Evolutionary conservation across 2,888 invertebrate species (phyloP).

Genomic region (Folsomia manolachei): DNA sequence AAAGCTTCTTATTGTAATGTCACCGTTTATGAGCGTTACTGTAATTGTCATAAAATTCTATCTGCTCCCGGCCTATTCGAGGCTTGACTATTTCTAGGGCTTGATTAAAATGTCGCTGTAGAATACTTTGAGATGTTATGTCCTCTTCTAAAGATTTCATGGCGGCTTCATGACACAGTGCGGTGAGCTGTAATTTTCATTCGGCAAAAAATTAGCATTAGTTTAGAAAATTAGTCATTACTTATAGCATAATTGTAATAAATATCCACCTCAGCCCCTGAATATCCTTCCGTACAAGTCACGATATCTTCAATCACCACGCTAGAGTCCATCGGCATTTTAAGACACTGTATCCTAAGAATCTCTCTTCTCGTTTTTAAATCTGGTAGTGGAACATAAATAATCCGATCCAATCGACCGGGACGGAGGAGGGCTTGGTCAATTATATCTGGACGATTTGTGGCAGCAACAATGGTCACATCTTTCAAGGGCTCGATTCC

Average conservation of each 20-base stretch:
- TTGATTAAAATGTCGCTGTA: conserved; percentile 67
- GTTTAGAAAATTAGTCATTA: not conserved
- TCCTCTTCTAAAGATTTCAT: conserved; percentile 76
- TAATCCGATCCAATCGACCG: conserved; percentile 82
- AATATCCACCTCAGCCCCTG: conserved; percentile 79
- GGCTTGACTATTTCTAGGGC: conserved; percentile 72
- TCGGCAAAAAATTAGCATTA: conserved; percentile 18
- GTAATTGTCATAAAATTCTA: conserved; percentile 72
- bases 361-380: conserved; percentile 74
- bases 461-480: conserved; percentile 91
- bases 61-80: conserved; percentile 68
- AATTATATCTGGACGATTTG: conserved; percentile 93
- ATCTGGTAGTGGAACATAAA: conserved; percentile 91
- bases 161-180: conserved; percentile 89
- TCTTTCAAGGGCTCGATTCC: conserved; percentile 82
- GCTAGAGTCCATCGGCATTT: conserved; percentile 67
- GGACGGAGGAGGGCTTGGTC: conserved; percentile 87
- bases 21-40: conserved; percentile 20
- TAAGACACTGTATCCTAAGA: conserved; percentile 70
- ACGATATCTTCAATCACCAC: conserved; percentile 66
- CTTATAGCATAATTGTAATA: too few relatives aligned
- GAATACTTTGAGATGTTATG: conserved; percentile 64
- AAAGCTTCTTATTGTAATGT: too few relatives aligned
- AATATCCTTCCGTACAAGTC: conserved; percentile 71
- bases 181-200: conserved; percentile 61